Evolutionary conservation across 2,113 vertebrate genomes (phyloP).

Genomic region (Cephalopterus ornatus): DNA sequence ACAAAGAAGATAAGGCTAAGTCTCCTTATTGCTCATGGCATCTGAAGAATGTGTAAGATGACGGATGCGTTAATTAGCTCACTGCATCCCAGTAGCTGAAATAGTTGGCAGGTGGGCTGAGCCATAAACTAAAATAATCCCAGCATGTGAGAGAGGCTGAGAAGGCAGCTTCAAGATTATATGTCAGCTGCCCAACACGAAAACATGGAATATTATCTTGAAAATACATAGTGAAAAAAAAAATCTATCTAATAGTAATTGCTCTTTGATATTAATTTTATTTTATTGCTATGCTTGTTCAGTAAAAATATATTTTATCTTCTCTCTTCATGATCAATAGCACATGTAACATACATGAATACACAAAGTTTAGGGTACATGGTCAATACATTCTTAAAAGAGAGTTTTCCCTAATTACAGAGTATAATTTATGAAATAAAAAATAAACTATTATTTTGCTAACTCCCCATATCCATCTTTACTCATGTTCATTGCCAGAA

Average conservation of each 20-base stretch:
- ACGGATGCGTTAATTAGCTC: neutral
- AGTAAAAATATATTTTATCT: neutral
- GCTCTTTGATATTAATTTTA: neutral
- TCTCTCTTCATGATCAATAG: neutral
- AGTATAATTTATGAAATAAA: neutral
- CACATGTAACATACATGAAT: neutral
- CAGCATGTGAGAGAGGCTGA: slow-evolving; percentile 17
- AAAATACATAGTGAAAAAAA: neutral
- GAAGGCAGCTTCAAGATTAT: neutral
- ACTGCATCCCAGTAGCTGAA: slow-evolving; percentile 9
- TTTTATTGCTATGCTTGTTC: neutral
- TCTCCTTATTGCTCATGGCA: neutral
- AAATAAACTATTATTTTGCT: neutral
- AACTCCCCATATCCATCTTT: neutral
- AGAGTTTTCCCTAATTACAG: neutral
- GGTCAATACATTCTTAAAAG: neutral
- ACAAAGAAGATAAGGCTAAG: neutral
- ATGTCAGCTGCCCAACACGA: neutral
- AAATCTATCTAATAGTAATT: neutral
- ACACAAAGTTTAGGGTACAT: neutral
- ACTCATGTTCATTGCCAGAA: neutral
- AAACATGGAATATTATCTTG: neutral
- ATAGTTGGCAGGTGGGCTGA: slow-evolving; percentile 39
- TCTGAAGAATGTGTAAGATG: neutral
- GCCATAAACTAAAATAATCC: slow-evolving; percentile 36